These are phyloP conservation scores for Drosophila burlai DNA, from an alignment of 1,140 invertebrate genomes.

Conservation along the genomic window DNA sequence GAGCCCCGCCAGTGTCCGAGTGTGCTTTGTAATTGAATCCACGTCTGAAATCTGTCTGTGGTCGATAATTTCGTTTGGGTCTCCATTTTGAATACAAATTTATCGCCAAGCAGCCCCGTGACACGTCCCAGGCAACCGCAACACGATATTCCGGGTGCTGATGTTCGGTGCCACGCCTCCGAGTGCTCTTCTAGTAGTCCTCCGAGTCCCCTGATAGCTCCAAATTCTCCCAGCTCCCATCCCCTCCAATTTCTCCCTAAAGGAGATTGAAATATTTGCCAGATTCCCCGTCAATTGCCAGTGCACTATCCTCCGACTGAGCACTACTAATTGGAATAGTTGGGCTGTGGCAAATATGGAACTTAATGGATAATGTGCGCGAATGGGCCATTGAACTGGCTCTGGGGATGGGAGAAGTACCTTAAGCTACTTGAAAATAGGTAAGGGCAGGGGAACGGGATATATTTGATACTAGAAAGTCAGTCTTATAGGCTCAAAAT, in stretches of 20 bases:
- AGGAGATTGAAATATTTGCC: constrained; percentile 33
- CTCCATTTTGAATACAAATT: constrained; percentile 78
- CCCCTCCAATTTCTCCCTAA: neutral
- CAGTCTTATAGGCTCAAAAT: neutral
- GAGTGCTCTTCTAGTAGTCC: neutral
- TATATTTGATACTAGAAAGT: neutral
- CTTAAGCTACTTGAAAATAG: neutral
- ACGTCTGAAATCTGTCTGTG: constrained; percentile 82
- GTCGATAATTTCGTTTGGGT: constrained; percentile 78
- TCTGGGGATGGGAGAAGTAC: neutral
- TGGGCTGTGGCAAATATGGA: constrained; percentile 12
- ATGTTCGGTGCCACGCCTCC: constrained; percentile 22
- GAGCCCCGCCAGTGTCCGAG: constrained; percentile 42
- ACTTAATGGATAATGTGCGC: constrained; percentile 13
- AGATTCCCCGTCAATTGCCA: constrained; percentile 16
- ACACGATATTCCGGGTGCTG: constrained; percentile 31
- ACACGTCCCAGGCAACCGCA: constrained; percentile 37
- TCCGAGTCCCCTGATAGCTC: neutral
- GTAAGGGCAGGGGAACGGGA: neutral
- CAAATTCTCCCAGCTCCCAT: neutral
- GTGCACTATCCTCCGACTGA: constrained; percentile 1
- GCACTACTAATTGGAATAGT: constrained; percentile 43
- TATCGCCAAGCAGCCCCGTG: constrained; percentile 31
- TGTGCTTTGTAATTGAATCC: constrained; percentile 78
- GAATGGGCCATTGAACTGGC: constrained; percentile 2